These are phyloP conservation scores for Paracentrotus lividus DNA, from an alignment of 53 echinoderm and acorn worm species.

Conservation along the genomic window DNA sequence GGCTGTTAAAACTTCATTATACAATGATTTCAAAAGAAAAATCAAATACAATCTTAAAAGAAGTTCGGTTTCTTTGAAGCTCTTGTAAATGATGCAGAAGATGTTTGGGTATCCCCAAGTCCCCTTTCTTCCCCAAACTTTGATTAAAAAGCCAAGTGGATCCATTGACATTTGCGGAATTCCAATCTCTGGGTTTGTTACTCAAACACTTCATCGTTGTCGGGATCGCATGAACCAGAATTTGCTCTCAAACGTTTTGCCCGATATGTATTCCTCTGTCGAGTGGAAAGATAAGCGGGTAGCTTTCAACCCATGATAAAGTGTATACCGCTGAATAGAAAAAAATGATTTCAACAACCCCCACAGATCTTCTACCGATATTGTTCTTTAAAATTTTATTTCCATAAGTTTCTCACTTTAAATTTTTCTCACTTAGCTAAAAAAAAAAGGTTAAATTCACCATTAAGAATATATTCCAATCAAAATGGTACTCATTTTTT, in stretches of 20 bases:
- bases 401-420: background rate
- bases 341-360: background rate
- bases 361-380: background rate
- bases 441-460: too few species aligned
- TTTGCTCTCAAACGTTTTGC: slow-evolving; percentile 61
- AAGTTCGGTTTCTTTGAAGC: slow-evolving; percentile 3
- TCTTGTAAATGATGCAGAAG: slow-evolving; percentile 44
- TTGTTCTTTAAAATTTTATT: background rate
- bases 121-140: slow-evolving; percentile 1
- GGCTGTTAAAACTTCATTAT: too few species aligned
- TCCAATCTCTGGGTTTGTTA: background rate
- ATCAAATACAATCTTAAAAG: slow-evolving; percentile 21
- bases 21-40: too few species aligned
- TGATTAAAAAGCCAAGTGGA: slow-evolving; percentile 14
- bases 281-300: slow-evolving; percentile 24
- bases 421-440: too few species aligned
- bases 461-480: too few species aligned
- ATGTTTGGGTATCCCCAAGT: slow-evolving; percentile 26
- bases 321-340: background rate
- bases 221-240: slow-evolving; percentile 60
- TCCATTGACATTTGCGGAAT: slow-evolving; percentile 60
- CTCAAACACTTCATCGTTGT: slow-evolving; percentile 59
- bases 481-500: too few species aligned
- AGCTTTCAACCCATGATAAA: slow-evolving; percentile 35
- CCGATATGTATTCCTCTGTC: slow-evolving; percentile 49